Evolutionary conservation across 2,113 vertebrate genomes (phyloP), one percentile per base, ranked within the genome.

Genomic region (Pseudopodoces humilis): DNA sequence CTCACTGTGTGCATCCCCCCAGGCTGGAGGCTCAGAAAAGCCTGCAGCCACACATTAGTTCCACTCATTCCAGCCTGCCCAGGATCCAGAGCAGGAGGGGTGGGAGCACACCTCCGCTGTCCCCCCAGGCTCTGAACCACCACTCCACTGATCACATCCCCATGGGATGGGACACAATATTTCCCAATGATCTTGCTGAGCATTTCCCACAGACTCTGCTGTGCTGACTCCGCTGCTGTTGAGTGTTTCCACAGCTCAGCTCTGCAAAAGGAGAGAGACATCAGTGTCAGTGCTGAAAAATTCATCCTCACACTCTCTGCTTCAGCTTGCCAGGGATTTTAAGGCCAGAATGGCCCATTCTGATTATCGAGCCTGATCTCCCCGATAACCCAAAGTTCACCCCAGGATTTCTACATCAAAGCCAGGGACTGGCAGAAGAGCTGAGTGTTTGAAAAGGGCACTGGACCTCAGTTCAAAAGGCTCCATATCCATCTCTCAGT

Each of bases 331-430:
- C 65, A 25, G 80, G 59, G 79, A 49, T 65, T 84, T 79, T 33
- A 49, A 62, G 83, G 70, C 24, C 56, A 37, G 78, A 47, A 44
- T 1, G 1, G 58, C 33, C 35, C 44, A 1, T 10, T 70, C 6
- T 11, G 24, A 16, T 90, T 70, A 65, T 41, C 31, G 9, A 30
- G n/a, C 56, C 62, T 72, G 47, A 95, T 88, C 64, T 55, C 63
- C 23, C 59, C 1, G n/a, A 95, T 91, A 88, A 83, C 77, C 70
- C 86, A 56, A 62, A 89, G 60, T 41, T 95, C 94, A 49, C 52
- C 28, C 44, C n/a, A 22, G 79, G 83, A 49, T 53, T 83, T 80
- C 77, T 18, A 76, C 94, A 89, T 92, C 91, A 95, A 96, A 92
- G 83, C 35, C 62, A 46, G 39, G 7, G 47, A 20, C 81, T 37